Base-by-base conservation (phyloP, 1,140 invertebrate species). In the Whitmania pigra region DNA sequence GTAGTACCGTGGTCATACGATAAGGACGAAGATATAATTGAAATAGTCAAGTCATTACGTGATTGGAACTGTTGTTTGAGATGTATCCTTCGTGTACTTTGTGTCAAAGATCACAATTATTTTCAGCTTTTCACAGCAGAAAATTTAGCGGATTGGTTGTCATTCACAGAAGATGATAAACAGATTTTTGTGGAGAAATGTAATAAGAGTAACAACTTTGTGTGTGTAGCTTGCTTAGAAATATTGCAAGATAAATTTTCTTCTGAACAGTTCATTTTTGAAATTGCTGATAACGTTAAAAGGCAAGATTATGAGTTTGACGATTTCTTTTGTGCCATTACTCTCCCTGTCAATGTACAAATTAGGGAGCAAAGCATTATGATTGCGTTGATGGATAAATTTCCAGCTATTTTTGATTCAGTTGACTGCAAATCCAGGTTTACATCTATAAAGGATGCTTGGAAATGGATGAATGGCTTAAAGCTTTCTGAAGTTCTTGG, bases 381-480 rank as follows among this genome's bases (percentile, higher is more conserved):
- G 68, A 71, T 77, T 29, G 63, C 75, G 70, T 66, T 78, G 17
- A 75, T 73, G 43, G 75, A 77, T 31, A 36, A 71, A 20, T 54
- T 67, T 18, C 68, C 67, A 25, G 53, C 27, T 57, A 36, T 67
- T 63, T 60, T 31, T 74, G 20, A 67, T 40, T 53, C 20, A 60
- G 25, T 53, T 43, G 43, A 57, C n/a, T 11, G 25, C 43, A 9
- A 27, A 63, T 67, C 76, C 73, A 82, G 78, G 75, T 82, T 80
- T 79, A 76, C 80, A 29, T 79, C 82, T 6, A 75, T 88, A 0
- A 89, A 89, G 80, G 87, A 88, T 75, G 82, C 85, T 66, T 88
- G 87, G 87, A 88, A 88, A 78, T 85, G 84, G 80, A 79, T 85
- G 68, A 76, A 82, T 76, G 80, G 84, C 68, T 79, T 83, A 18